Evolutionary conservation across 2,113 vertebrate genomes (phyloP).

Genomic region (Lichenostomus cassidix): DNA sequence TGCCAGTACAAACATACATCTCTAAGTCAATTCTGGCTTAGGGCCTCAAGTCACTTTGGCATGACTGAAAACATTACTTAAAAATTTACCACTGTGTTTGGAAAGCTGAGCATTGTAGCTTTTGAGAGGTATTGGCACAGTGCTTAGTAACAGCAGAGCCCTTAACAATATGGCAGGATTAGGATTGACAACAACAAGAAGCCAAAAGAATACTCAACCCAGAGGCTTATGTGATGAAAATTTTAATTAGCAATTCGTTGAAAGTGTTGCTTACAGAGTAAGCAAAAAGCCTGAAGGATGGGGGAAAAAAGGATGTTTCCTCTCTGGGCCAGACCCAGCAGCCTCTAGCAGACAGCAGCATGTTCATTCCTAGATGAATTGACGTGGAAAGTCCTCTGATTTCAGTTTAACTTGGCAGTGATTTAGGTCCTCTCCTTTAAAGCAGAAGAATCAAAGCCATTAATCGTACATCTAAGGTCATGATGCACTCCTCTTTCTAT

Average conservation of each 20-base stretch:
- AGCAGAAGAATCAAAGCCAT: neutral
- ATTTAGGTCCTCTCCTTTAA: neutral
- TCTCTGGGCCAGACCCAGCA: neutral
- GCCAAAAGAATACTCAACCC: neutral
- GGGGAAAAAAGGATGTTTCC: neutral
- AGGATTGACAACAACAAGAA: neutral
- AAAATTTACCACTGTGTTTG: neutral
- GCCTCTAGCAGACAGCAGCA: neutral
- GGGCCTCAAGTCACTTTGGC: neutral
- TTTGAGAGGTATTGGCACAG: neutral
- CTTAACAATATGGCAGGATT: neutral
- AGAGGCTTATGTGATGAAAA: neutral
- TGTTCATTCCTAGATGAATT: neutral
- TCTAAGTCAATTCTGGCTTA: neutral
- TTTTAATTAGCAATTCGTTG: neutral
- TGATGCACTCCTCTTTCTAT: neutral
- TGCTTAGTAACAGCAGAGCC: neutral
- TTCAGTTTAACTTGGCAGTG: neutral
- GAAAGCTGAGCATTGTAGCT: neutral
- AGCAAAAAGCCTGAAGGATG: neutral
- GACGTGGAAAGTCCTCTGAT: neutral
- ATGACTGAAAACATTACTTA: slow-evolving; percentile 1
- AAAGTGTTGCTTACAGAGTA: neutral
- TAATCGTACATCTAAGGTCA: neutral
- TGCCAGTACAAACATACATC: neutral